These are phyloP conservation scores for Choloepus didactylus DNA, from an alignment of 2,797 vertebrate genomes.

Conservation along the genomic window DNA sequence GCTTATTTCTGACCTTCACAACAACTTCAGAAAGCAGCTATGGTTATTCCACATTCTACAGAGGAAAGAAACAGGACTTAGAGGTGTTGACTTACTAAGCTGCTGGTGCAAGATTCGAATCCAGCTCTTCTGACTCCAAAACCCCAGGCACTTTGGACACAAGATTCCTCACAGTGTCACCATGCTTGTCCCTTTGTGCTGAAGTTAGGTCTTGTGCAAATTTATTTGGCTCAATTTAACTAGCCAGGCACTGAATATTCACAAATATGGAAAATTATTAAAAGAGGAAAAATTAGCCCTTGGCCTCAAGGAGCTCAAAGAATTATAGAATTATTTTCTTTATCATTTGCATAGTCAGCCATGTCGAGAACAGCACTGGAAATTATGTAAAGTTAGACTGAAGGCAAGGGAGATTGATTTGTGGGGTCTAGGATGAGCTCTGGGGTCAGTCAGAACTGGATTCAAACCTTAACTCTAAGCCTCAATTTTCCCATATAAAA, in stretches of 20 bases:
- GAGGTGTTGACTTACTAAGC: not conserved
- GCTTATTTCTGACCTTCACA: not conserved
- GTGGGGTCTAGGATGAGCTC: accelerated
- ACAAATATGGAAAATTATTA: not conserved
- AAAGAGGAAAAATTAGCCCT: not conserved
- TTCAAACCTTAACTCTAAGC: not conserved
- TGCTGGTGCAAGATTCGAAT: not conserved
- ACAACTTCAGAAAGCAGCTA: not conserved
- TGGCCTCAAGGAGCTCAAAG: not conserved
- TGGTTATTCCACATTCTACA: not conserved
- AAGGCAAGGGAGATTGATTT: not conserved
- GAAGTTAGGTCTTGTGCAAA: not conserved
- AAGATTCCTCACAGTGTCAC: not conserved
- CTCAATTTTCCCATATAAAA: not conserved
- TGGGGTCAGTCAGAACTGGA: not conserved
- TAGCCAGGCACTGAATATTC: not conserved
- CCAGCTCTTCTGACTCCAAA: not conserved
- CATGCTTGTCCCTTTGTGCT: not conserved
- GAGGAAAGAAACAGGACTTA: not conserved
- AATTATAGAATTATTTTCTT: not conserved
- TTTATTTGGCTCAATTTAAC: no score
- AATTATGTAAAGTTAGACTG: not conserved
- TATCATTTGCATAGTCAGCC: no score
- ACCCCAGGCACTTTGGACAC: accelerated
- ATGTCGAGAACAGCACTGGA: not conserved